Conservation (phyloP, 2,797 vertebrate species). For the Tenualosa thibaudeaui region DNA sequence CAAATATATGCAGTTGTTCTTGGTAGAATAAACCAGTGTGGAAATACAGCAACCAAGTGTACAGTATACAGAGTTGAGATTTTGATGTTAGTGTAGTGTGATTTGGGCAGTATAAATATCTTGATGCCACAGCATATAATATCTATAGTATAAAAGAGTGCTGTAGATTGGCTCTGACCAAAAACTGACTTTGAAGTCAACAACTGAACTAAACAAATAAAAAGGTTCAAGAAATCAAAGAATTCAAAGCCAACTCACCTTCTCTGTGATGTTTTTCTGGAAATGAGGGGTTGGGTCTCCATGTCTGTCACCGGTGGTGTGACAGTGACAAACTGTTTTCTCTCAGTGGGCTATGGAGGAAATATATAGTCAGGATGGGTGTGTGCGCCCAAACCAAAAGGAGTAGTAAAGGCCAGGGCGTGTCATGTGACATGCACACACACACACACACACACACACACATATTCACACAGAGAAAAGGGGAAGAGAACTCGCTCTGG, state of each 20-base stretch:
- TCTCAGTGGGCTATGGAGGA: neutral
- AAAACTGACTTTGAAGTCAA: neutral
- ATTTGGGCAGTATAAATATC: no score
- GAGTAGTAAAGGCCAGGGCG: no score
- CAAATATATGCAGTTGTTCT: no score
- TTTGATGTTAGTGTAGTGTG: no score
- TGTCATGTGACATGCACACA: neutral
- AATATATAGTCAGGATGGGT: neutral
- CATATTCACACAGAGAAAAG: neutral
- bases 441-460: neutral
- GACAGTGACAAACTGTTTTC: neutral
- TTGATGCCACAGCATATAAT: no score
- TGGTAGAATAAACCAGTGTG: no score
- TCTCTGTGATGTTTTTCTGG: neutral
- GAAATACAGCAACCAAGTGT: no score
- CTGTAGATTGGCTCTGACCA: neutral
- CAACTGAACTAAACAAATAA: neutral
- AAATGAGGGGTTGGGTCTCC: neutral
- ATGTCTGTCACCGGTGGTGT: neutral
- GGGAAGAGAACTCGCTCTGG: neutral
- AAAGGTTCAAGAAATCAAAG: neutral
- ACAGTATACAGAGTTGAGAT: no score
- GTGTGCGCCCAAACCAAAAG: no score
- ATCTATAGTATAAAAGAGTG: no score
- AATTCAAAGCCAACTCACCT: neutral